phyloP scores from a whole-genome alignment of 2,888 invertebrate species.

The Oxytorus armatus region DNA sequence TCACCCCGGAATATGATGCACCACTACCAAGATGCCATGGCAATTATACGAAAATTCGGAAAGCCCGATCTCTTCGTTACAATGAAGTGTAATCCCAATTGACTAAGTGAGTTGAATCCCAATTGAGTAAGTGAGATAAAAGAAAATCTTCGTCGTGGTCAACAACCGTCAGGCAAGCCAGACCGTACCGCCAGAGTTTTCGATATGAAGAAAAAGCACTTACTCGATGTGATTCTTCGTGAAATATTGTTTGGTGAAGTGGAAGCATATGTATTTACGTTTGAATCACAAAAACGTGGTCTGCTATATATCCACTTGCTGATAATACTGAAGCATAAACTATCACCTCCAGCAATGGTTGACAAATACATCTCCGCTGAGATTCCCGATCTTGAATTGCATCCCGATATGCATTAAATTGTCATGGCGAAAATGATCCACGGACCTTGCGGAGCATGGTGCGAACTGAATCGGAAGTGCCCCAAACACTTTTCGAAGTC shows the following conservation, averaged over 20 bases:
- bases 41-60: conserved; percentile 63
- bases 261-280: conserved; percentile 19
- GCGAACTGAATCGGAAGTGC: conserved; percentile 65
- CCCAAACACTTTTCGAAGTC: too few relatives aligned
- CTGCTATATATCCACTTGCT: conserved; percentile 70
- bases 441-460: conserved; percentile 78
- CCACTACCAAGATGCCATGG: conserved; percentile 69
- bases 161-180: conserved; percentile 67
- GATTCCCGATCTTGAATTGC: too few relatives aligned
- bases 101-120: too few relatives aligned
- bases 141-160: conserved; percentile 63
- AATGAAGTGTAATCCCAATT: conserved; percentile 69
- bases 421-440: conserved; percentile 80
- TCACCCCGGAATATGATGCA: conserved; percentile 69
- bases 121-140: conserved; percentile 68
- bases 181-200: conserved; percentile 65
- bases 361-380: too few relatives aligned
- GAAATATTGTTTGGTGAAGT: conserved; percentile 62
- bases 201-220: conserved; percentile 61
- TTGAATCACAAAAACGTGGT: conserved; percentile 75
- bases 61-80: conserved; percentile 68
- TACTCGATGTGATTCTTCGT: conserved; percentile 56
- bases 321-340: conserved; percentile 41
- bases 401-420: conserved; percentile 62
- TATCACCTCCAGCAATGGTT: too few relatives aligned